A percentile compares a stretch with the other conserved stretches of the same genome.
These are phyloP conservation scores for Branchipolynoe longqiensis DNA, from an alignment of 2,888 invertebrate genomes.

Conservation along the genomic window DNA sequence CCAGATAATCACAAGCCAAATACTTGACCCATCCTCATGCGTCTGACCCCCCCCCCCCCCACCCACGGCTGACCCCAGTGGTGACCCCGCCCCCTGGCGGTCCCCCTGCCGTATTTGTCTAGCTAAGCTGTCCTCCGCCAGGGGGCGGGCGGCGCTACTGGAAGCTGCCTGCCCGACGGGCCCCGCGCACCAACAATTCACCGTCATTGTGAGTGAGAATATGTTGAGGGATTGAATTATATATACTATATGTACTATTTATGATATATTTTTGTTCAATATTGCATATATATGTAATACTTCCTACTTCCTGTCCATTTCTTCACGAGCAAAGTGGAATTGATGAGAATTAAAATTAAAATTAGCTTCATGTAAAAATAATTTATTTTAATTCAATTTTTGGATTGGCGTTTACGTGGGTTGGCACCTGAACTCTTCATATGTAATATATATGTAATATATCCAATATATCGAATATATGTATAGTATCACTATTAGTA, in stretches of 20 bases:
- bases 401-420: too few relatives aligned
- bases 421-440: too few relatives aligned
- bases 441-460: too few relatives aligned
- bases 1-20: not conserved
- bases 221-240: not conserved
- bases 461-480: too few relatives aligned
- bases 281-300: not conserved
- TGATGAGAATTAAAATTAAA: too few relatives aligned
- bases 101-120: constrained; percentile 51
- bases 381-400: too few relatives aligned
- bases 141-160: not conserved
- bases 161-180: constrained; percentile 1
- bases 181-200: too few relatives aligned
- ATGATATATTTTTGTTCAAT: not conserved
- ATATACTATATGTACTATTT: too few relatives aligned
- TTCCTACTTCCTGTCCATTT: not conserved
- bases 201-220: too few relatives aligned
- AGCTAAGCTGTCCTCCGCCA: constrained; percentile 6
- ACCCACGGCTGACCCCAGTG: not conserved
- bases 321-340: too few relatives aligned
- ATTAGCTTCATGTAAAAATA: too few relatives aligned
- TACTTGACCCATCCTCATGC: not conserved
- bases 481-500: not conserved
- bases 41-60: not conserved
- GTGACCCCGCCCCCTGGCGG: not conserved